Conservation (phyloP, 2,797 vertebrate genomes). For the Pangasius sanitwongsei region DNA sequence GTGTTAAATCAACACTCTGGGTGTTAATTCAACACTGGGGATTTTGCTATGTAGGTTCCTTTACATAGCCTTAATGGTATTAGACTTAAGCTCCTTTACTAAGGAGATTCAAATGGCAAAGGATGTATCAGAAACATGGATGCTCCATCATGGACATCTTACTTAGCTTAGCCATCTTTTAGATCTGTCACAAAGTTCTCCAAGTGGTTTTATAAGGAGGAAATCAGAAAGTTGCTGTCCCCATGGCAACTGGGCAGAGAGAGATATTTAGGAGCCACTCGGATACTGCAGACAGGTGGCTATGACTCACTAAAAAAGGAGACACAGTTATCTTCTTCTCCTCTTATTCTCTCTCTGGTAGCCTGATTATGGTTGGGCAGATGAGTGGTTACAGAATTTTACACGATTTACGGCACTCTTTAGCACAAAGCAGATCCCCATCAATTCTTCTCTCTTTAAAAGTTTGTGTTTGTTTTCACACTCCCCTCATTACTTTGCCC, state of each 20-base stretch:
- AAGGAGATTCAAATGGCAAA: neutral
- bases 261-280: slow-evolving; percentile 44
- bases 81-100: neutral
- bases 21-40: too few species aligned
- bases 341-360: slow-evolving; percentile 18
- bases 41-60: neutral
- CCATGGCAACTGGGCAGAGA: slow-evolving; percentile 53
- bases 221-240: slow-evolving; percentile 43
- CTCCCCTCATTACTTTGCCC: slow-evolving; percentile 30
- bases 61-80: neutral
- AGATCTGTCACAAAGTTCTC: slow-evolving; percentile 39
- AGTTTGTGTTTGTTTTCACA: slow-evolving; percentile 37
- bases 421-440: slow-evolving; percentile 9
- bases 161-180: slow-evolving; percentile 2
- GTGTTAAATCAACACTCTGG: too few species aligned
- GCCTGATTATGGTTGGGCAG: slow-evolving; percentile 9
- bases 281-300: slow-evolving; percentile 38
- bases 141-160: neutral
- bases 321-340: slow-evolving; percentile 26
- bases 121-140: neutral
- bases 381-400: slow-evolving; percentile 5
- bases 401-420: slow-evolving; percentile 11
- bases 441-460: slow-evolving; percentile 14
- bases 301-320: slow-evolving; percentile 35
- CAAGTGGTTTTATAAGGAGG: slow-evolving; percentile 35